Base-by-base conservation (phyloP, 2,888 invertebrate species). In the Bugula neritina region DNA sequence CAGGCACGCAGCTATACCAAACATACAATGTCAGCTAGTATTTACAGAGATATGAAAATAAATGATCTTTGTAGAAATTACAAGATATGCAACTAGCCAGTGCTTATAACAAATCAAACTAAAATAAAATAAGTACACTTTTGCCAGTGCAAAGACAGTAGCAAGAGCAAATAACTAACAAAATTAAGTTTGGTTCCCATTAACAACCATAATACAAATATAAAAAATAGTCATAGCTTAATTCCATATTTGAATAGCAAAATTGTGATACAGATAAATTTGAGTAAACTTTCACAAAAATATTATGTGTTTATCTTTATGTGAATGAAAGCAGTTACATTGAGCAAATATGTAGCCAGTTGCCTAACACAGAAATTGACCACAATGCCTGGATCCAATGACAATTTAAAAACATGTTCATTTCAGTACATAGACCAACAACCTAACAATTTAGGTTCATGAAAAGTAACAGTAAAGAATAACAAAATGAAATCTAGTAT, bases 21-120 rank as follows among this genome's bases (percentile, higher is more conserved):
- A n/a, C n/a, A n/a, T n/a, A n/a, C n/a, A n/a, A n/a, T n/a, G n/a
- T n/a, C n/a, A n/a, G n/a, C n/a, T n/a, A 31, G 3, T 63, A 63
- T 63, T 21, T 63, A 63, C 63, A 63, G 63, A 29, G 31, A 31
- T 63, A 63, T 25, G 63, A 63, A 63, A 63, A 63, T 63, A 63
- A 5, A 13, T 43, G 17, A 43, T 43, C 5, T 43, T 43, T 5
- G 43, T 43, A 43, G 43, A 43, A 43, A 43, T 10, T 43, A 43
- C 10, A 43, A 10, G 5, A 43, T 43, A 43, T 43, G 43, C 43
- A 43, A 10, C 17, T 43, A 43, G 17, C 17, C 17, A 43, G 43
- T 43, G 17, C 43, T 43, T 5, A 17, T 43, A 43, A 43, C 17
- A 43, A 5, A 43, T 17, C 43, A 43, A 43, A 43, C 43, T 17